Conservation (phyloP, 2,888 invertebrate species). For the Ormyrus rosae region DNA sequence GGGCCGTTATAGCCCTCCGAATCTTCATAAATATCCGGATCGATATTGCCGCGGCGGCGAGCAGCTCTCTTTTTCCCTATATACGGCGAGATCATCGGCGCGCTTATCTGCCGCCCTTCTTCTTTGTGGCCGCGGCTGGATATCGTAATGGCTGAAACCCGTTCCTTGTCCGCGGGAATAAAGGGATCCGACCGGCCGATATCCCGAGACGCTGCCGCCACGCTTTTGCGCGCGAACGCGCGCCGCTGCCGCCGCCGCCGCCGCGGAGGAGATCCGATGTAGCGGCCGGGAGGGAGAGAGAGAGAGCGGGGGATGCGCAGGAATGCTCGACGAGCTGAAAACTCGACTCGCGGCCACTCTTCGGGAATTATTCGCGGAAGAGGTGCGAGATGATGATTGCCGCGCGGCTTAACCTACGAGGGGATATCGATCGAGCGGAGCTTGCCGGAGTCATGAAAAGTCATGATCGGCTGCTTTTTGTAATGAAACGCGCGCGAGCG, state of each 20-base stretch:
- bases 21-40: slow-evolving; percentile 72
- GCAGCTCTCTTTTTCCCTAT: slow-evolving; percentile 17
- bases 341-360: too few species aligned
- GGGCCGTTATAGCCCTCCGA: slow-evolving; percentile 64
- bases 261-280: neutral
- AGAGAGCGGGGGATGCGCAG: too few species aligned
- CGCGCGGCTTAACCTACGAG: neutral
- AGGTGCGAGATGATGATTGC: slow-evolving; percentile 44
- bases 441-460: slow-evolving; percentile 46
- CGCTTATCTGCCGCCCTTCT: slow-evolving; percentile 25
- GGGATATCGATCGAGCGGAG: slow-evolving; percentile 48
- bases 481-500: slow-evolving; percentile 56
- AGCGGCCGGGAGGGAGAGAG: neutral
- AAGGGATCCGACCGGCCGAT: slow-evolving; percentile 54
- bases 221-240: slow-evolving; percentile 25
- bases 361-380: slow-evolving; percentile 41
- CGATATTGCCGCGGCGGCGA: slow-evolving; percentile 56
- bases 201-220: slow-evolving; percentile 11
- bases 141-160: slow-evolving; percentile 49
- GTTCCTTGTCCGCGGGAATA: slow-evolving; percentile 52
- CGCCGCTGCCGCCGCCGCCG: slow-evolving; percentile 2
- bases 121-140: slow-evolving; percentile 19
- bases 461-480: slow-evolving; percentile 49
- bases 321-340: too few species aligned
- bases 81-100: slow-evolving; percentile 38